Percentiles rank a stretch among this genome's conserved stretches.
Conservation (phyloP, 1,140 invertebrate genomes). For the Pseudomyrmex dendroicus region DNA sequence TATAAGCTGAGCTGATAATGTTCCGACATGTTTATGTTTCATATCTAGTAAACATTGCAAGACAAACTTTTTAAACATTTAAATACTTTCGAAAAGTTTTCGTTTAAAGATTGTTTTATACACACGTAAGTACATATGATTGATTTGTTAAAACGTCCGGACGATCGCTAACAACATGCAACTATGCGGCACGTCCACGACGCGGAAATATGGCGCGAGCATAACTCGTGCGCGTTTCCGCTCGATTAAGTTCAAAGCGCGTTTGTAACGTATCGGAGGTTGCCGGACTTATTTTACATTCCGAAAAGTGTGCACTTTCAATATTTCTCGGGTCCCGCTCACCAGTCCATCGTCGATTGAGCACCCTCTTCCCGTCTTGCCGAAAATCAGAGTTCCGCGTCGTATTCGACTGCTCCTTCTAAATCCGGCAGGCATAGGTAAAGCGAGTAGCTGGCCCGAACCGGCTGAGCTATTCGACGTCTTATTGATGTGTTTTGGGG, state of each 20-base stretch:
- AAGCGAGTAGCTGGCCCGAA: not conserved
- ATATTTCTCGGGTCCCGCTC: constrained; percentile 75
- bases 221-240: constrained; percentile 75
- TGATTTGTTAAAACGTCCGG: constrained; percentile 16
- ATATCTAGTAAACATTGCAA: no score
- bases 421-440: constrained; percentile 39
- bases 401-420: constrained; percentile 29
- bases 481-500: constrained; percentile 73
- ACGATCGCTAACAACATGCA: constrained; percentile 15
- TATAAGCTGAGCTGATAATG: no score
- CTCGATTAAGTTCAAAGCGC: constrained; percentile 78
- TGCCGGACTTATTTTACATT: constrained; percentile 80
- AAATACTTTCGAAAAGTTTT: not conserved
- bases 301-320: constrained; percentile 77
- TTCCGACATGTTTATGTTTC: no score
- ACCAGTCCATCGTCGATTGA: constrained; percentile 61
- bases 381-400: constrained; percentile 47
- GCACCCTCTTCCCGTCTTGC: constrained; percentile 39
- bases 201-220: constrained; percentile 64
- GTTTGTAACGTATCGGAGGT: constrained; percentile 71
- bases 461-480: not conserved
- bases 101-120: no score
- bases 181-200: constrained; percentile 41
- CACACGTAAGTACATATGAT: no score
- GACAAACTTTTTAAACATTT: no score